Conservation (phyloP, 2,113 vertebrate genomes). For the Etia nguti region DNA sequence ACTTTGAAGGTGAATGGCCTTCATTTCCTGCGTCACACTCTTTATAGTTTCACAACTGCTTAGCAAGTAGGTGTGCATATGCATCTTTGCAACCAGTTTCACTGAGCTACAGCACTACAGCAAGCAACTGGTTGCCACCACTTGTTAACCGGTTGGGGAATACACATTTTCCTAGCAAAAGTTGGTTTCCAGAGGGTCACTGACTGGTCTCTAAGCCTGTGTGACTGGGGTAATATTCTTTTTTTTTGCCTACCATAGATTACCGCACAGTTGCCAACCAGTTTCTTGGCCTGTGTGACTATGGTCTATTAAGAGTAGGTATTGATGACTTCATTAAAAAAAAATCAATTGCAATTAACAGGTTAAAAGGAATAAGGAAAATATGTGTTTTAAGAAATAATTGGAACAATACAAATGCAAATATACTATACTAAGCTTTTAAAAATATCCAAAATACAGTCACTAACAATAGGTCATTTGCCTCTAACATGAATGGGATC, state of each 20-base stretch:
- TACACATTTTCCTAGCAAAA: neutral
- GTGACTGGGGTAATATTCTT: neutral
- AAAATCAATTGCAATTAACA: neutral
- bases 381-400: neutral
- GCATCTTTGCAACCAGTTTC: neutral
- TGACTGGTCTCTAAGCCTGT: neutral
- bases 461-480: neutral
- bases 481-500: neutral
- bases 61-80: neutral
- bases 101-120: neutral
- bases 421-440: neutral
- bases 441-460: neutral
- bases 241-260: neutral
- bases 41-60: neutral
- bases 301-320: neutral
- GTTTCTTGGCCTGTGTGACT: neutral
- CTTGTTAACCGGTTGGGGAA: neutral
- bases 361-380: neutral
- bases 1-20: neutral
- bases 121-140: neutral
- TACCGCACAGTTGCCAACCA: neutral
- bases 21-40: neutral
- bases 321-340: neutral
- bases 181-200: neutral
- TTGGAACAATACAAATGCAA: neutral